These are phyloP conservation scores for Cephus spinipes DNA, from an alignment of 2,888 invertebrate genomes.

Conservation along the genomic window DNA sequence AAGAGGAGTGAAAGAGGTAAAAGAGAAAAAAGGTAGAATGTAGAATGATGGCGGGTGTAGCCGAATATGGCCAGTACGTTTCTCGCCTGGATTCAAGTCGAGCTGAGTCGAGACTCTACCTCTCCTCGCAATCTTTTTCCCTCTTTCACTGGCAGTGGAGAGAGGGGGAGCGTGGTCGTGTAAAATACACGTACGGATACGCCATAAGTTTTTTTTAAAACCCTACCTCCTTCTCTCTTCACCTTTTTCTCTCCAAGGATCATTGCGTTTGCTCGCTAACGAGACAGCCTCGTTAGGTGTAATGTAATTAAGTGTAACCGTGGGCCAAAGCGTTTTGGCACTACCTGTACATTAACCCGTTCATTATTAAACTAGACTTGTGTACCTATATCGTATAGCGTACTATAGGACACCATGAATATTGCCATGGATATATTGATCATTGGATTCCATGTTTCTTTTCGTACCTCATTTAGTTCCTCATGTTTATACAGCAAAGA, in stretches of 20 bases:
- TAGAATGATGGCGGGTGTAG: slow-evolving; percentile 30
- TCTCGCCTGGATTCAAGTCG: slow-evolving; percentile 37
- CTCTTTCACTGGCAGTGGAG: background rate
- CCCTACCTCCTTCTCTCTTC: slow-evolving; percentile 7
- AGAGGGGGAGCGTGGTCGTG: slow-evolving; percentile 1
- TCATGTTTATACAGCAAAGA: background rate
- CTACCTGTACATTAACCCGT: background rate
- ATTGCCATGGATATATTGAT: background rate
- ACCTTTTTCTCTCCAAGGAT: slow-evolving; percentile 7
- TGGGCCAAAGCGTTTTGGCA: background rate
- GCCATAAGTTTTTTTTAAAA: background rate
- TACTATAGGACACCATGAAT: background rate
- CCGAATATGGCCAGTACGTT: slow-evolving; percentile 48
- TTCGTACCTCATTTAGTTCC: background rate
- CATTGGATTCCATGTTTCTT: background rate
- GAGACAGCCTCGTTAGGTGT: background rate
- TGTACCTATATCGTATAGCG: background rate
- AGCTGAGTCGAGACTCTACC: background rate
- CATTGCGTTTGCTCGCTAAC: background rate
- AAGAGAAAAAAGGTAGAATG: background rate
- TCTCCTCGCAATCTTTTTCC: background rate
- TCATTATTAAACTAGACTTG: background rate
- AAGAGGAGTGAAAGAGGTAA: background rate
- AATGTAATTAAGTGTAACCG: background rate
- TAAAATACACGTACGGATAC: slow-evolving; percentile 14